phyloP scores from a whole-genome alignment of 2,888 invertebrate genomes.

The Lasioglossum leucozonium region DNA sequence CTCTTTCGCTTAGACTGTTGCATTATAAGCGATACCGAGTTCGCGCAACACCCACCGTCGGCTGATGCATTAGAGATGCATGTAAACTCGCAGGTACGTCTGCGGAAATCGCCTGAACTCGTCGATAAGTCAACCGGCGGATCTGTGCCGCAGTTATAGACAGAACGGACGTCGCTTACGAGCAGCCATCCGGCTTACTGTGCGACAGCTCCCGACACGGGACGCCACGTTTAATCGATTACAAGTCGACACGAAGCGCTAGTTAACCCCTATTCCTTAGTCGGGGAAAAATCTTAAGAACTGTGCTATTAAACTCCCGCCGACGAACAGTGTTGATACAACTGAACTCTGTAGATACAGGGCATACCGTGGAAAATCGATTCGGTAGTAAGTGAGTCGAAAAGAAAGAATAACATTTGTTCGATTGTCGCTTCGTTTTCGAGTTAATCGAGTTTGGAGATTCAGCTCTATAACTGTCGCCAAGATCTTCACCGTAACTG shows the following conservation, averaged over 20 bases:
- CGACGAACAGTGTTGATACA: too few relatives aligned
- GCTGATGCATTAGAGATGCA: constrained; percentile 20
- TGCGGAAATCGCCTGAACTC: constrained; percentile 47
- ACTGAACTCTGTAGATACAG: too few relatives aligned
- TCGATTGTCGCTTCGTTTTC: too few relatives aligned
- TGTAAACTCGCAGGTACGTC: constrained; percentile 25
- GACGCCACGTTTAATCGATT: constrained; percentile 42
- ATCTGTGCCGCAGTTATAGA: constrained; percentile 51
- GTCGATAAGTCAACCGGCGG: constrained; percentile 51
- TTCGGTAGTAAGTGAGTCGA: too few relatives aligned
- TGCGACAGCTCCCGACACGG: constrained; percentile 38
- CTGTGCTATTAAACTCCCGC: too few relatives aligned
- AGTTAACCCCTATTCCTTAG: background rate
- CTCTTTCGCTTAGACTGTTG: constrained; percentile 17
- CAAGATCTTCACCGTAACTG: too few relatives aligned
- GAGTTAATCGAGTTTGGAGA: too few relatives aligned
- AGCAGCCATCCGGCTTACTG: constrained; percentile 68
- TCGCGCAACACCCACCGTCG: background rate
- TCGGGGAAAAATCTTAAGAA: background rate
- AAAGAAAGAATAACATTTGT: too few relatives aligned
- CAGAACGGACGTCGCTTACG: constrained; percentile 69
- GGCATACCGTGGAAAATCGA: too few relatives aligned
- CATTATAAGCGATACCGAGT: background rate
- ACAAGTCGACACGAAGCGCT: constrained; percentile 28
- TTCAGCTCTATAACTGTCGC: too few relatives aligned